Evolutionary conservation across 1,140 invertebrate species (phyloP), one percentile per base, ranked within the genome.

Genomic region (Globodera rostochiensis): DNA sequence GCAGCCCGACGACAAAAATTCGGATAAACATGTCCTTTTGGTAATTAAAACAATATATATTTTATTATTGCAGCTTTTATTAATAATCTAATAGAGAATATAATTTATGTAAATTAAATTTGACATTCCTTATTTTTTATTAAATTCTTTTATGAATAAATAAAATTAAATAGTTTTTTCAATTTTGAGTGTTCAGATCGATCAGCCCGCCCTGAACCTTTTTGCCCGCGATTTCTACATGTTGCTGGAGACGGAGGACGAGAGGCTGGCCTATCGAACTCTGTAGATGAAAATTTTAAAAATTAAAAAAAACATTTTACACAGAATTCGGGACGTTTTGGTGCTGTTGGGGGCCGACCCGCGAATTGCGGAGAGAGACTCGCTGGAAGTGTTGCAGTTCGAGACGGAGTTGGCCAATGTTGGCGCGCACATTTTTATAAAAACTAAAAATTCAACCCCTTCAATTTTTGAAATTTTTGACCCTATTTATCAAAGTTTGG

Each of bases 381-480:
- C 94, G 6, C 91, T 93, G 6, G 92, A 95, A 81, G 91, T 96
- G 5, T 93, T 97, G 45, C 90, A 92, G 36, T 96, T 97, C 87
- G 95, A 97, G 92, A 94, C 92, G 6, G 91, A 93, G 82, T 88
- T 95, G 50, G 94, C 94, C 3, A 92, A 93, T 88, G 93, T 94
- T 90, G 90, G 90, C 82, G 3, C 13, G 1, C 57, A 64, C 4
- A 15, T 60, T 60, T 60, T 60, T 53, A 13, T 53, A 36, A 13
- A 53, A 53, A 53, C 50, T 53, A 53, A n/a, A 64, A 64, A 64
- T 64, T 64, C 19, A 6, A 1, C 13, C 57, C 57, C 0, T 53
- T 53, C 36, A 36, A 36, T 36, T 36, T 36, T 36, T 25, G n/a
- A n/a, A n/a, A n/a, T n/a, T n/a, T 25, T 25, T 25, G 25, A 25